These are phyloP conservation scores for Agrochola circellaris DNA, from an alignment of 2,888 invertebrate genomes.

Conservation along the genomic window DNA sequence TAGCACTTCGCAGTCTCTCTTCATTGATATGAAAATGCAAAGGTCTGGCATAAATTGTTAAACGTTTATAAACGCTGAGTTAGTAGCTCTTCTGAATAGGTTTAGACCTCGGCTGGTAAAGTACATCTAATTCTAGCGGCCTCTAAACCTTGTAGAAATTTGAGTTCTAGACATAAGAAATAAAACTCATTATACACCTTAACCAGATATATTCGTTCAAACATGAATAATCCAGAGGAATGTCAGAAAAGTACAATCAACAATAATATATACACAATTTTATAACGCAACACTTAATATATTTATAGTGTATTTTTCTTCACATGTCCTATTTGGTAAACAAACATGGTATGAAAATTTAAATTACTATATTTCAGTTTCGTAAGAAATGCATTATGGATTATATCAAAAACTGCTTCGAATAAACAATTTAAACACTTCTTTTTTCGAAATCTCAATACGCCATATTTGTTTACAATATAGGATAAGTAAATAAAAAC, in stretches of 20 bases:
- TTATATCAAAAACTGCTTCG: background rate
- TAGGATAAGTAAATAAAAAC: slow-evolving; percentile 9
- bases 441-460: background rate
- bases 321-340: slow-evolving; percentile 10
- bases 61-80: background rate
- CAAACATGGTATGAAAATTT: background rate
- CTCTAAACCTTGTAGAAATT: no score
- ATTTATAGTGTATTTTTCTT: slow-evolving; percentile 1
- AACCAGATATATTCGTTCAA: slow-evolving; percentile 82
- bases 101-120: background rate
- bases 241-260: slow-evolving; percentile 79
- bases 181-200: slow-evolving; percentile 70
- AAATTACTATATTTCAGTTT: background rate
- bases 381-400: background rate
- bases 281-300: slow-evolving; percentile 73
- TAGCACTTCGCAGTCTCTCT: no score
- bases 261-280: slow-evolving; percentile 69
- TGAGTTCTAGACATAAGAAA: background rate
- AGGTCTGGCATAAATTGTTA: background rate
- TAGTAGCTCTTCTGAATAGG: background rate
- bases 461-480: slow-evolving; percentile 7
- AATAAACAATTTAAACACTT: background rate
- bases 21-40: background rate
- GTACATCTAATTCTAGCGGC: background rate
- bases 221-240: slow-evolving; percentile 84